These are phyloP conservation scores for Neogobius melanostomus DNA, from an alignment of 2,113 vertebrate species.

Conservation along the genomic window DNA sequence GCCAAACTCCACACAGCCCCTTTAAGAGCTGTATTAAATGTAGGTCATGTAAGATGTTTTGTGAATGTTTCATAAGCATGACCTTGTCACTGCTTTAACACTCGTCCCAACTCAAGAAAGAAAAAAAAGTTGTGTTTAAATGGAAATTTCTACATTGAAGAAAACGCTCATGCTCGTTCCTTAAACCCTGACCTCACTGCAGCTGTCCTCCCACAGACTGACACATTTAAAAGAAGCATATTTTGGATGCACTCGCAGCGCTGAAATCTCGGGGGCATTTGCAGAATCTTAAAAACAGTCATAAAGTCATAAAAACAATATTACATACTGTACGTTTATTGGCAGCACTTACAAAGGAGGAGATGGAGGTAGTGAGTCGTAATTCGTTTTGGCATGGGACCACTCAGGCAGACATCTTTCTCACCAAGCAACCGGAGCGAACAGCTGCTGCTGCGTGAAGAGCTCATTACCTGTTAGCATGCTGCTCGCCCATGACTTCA, in stretches of 20 bases:
- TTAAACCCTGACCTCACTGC: background rate
- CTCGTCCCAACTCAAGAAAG: background rate
- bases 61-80: too few relatives aligned
- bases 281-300: conserved; percentile 8
- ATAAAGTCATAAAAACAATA: background rate
- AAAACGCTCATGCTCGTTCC: background rate
- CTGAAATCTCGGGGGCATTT: background rate
- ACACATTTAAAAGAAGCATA: background rate
- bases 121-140: background rate
- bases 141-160: too few relatives aligned
- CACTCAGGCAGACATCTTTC: background rate
- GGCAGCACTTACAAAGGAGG: background rate
- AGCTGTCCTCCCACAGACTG: background rate
- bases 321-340: background rate
- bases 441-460: conserved; percentile 1
- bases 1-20: too few relatives aligned
- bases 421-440: background rate
- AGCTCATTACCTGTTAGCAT: conserved; percentile 3
- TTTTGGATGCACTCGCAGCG: background rate
- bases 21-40: too few relatives aligned
- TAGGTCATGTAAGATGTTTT: too few relatives aligned
- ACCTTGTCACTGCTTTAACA: too few relatives aligned
- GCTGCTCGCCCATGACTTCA: background rate
- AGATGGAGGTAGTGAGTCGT: background rate
- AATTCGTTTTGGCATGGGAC: background rate